Conservation (phyloP, 2,113 vertebrate genomes). For the Abramis brama region DNA sequence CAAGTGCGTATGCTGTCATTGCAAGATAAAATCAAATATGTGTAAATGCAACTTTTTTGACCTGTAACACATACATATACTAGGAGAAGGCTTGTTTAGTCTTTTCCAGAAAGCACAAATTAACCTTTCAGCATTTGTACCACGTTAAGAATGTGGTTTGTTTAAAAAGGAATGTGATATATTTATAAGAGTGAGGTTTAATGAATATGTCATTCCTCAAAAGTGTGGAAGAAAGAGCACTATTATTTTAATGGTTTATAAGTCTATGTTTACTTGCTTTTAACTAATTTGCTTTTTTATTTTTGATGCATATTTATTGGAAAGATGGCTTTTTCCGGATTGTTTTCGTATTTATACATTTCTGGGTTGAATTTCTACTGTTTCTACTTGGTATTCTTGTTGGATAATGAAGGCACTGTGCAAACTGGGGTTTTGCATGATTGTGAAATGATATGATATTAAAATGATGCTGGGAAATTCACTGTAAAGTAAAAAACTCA, state of each 20-base stretch:
- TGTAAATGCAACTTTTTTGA: background rate
- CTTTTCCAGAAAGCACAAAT: background rate
- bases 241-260: constrained; percentile 21
- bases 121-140: background rate
- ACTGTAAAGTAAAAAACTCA: background rate
- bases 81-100: background rate
- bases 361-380: constrained; percentile 10
- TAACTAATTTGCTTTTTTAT: background rate
- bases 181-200: background rate
- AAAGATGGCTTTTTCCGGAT: background rate
- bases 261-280: background rate
- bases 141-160: background rate
- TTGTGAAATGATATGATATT: background rate
- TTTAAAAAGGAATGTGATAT: background rate
- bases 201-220: background rate
- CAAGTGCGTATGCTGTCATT: background rate
- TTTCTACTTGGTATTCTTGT: background rate
- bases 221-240: background rate
- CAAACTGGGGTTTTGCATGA: background rate
- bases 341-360: constrained; percentile 21
- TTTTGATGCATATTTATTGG: constrained; percentile 32
- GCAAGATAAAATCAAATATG: background rate
- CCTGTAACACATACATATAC: background rate
- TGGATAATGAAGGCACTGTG: background rate
- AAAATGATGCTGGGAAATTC: background rate